A percentile compares a stretch with the other conserved stretches of the same genome.
These are phyloP conservation scores for Cebus imitator DNA, from an alignment of 2,113 vertebrate species.

Conservation along the genomic window DNA sequence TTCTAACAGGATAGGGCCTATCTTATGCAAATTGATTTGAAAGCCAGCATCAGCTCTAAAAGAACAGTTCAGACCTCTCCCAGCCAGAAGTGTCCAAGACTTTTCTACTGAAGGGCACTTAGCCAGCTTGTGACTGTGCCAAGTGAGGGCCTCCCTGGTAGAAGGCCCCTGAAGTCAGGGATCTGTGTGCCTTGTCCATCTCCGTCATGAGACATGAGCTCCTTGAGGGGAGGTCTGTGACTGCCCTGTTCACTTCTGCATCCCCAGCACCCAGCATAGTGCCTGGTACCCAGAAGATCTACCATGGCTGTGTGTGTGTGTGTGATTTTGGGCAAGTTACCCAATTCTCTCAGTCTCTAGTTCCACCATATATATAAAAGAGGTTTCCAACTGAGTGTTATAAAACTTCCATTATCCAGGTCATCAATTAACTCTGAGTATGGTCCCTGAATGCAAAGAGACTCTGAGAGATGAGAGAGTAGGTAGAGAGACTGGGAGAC, in stretches of 20 bases:
- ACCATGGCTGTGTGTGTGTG: rapidly evolving
- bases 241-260: background rate
- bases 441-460: rapidly evolving
- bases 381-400: background rate
- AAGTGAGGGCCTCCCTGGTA: background rate
- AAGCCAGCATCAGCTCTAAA: conserved; percentile 61
- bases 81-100: conserved; percentile 42
- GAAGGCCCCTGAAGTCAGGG: background rate
- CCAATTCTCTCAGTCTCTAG: background rate
- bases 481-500: background rate
- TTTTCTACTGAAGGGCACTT: rapidly evolving
- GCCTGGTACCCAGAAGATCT: background rate
- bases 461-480: background rate
- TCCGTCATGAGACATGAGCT: background rate
- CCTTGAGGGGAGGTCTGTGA: background rate
- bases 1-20: conserved; percentile 78
- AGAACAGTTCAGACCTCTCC: conserved; percentile 34
- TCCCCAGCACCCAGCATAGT: background rate
- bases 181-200: background rate
- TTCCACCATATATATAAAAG: background rate
- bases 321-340: background rate
- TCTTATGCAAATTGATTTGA: conserved; percentile 84
- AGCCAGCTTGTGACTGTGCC: rapidly evolving
- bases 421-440: background rate
- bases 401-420: background rate